phyloP scores from a whole-genome alignment of 2,888 invertebrate genomes.

The Chamaedrilus cognettii region DNA sequence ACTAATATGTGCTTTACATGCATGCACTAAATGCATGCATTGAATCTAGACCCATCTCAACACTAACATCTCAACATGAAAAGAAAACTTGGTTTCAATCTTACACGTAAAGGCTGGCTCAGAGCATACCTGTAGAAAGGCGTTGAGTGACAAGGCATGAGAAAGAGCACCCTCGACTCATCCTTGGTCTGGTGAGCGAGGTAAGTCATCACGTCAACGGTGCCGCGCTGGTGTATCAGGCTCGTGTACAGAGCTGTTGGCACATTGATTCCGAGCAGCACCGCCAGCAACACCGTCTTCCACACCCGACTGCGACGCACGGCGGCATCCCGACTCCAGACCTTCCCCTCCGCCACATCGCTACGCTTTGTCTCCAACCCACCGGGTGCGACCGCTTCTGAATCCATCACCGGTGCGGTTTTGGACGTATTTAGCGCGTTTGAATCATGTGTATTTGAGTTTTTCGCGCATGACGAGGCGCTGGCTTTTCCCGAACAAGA shows the following conservation, averaged over 20 bases:
- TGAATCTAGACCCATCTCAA: too few relatives aligned
- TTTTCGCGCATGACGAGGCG: too few relatives aligned
- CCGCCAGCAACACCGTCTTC: constrained; percentile 7
- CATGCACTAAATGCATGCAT: too few relatives aligned
- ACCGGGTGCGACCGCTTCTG: too few relatives aligned
- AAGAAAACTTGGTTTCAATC: too few relatives aligned
- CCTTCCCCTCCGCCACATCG: background rate
- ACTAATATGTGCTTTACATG: too few relatives aligned
- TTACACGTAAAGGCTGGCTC: too few relatives aligned
- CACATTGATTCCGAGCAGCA: constrained; percentile 52
- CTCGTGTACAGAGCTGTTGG: constrained; percentile 71
- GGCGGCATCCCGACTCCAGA: background rate
- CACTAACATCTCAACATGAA: too few relatives aligned
- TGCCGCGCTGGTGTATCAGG: constrained; percentile 77
- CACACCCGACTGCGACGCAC: background rate
- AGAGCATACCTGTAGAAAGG: constrained; percentile 86
- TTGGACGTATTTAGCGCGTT: too few relatives aligned
- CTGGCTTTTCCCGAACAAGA: background rate
- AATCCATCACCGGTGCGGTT: too few relatives aligned
- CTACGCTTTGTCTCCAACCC: too few relatives aligned
- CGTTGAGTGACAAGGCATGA: constrained; percentile 94
- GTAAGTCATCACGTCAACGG: constrained; percentile 73
- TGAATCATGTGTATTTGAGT: too few relatives aligned
- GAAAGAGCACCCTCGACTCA: constrained; percentile 70
- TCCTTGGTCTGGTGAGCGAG: constrained; percentile 61